Evolutionary conservation across 1,140 invertebrate genomes (phyloP).

Genomic region (Trichonephila clavata): DNA sequence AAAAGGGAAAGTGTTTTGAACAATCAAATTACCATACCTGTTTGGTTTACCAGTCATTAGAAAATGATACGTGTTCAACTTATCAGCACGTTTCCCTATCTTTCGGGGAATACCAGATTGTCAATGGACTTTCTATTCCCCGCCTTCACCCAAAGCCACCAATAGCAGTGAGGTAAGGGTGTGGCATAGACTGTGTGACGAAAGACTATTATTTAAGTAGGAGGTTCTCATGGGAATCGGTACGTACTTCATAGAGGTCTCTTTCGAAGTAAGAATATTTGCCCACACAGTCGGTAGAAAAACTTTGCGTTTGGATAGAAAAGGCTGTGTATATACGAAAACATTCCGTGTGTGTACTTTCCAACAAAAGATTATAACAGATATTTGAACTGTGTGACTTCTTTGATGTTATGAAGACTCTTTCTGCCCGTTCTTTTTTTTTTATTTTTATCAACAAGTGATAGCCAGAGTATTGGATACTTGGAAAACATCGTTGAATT

Average conservation of each 20-base stretch:
- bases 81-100: too few relatives aligned
- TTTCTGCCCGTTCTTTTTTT: conserved; percentile 12
- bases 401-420: conserved; percentile 49
- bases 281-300: not conserved
- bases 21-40: too few relatives aligned
- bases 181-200: not conserved
- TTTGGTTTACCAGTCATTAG: too few relatives aligned
- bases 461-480: not conserved
- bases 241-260: too few relatives aligned
- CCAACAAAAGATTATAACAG: conserved; percentile 67
- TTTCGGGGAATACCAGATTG: too few relatives aligned
- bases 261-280: conserved; percentile 41
- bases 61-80: too few relatives aligned
- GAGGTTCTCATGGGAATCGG: conserved; percentile 29
- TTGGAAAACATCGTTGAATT: not conserved
- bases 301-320: conserved; percentile 59
- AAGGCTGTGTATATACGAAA: conserved; percentile 39
- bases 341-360: conserved; percentile 64
- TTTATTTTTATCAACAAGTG: not conserved
- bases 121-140: too few relatives aligned
- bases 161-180: not conserved
- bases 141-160: too few relatives aligned
- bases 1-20: too few relatives aligned
- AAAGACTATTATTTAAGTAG: not conserved
- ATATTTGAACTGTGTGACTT: conserved; percentile 74